Evolutionary conservation across 2,797 vertebrate species (phyloP), one percentile per base, ranked within the genome.

Genomic region (Taenioides sp.): DNA sequence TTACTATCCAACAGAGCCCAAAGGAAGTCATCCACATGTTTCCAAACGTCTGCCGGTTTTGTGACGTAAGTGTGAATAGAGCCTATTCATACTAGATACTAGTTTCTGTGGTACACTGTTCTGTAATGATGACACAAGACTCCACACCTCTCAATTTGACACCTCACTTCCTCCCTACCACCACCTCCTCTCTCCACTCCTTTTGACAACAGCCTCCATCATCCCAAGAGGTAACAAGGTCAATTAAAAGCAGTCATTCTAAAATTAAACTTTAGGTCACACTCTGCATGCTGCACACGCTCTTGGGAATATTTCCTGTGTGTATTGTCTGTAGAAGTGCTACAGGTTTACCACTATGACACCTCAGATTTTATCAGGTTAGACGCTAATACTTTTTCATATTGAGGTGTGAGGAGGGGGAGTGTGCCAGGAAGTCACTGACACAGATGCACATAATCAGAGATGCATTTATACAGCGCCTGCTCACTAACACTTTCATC

Each of bases 311-410:
- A 47, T 47, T 47, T 47, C 16, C 40, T 43, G 11, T 43, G 40
- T 47, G 43, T 82, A 55, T 79, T 75, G 67, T 79, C 78, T 86
- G 58, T 78, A 78, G 78, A 82, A 75, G 76, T 55, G 71, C 70
- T 65, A 80, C 63, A 43, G 84, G 83, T 85, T 77, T 82, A 84
- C 85, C 79, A 55, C 75, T 88, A 79, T 87, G 88, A 90, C 91
- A 90, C 91, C 87, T 93, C 87, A 65, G 84, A 88, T 89, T 92
- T 88, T 87, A 89, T 92, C 90, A 89, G 87, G 73, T 62, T 73
- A 58, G 81, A 82, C 81, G 86, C 84, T 65, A 74, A 85, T 79
- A 80, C 85, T 77, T 78, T 86, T 88, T 80, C 87, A 83, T 72
- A 75, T 73, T 50, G 84, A 92, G 88, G 90, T 92, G 91, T 79